phyloP scores from a whole-genome alignment of 2,113 vertebrate species.

The Seriola quinqueradiata region DNA sequence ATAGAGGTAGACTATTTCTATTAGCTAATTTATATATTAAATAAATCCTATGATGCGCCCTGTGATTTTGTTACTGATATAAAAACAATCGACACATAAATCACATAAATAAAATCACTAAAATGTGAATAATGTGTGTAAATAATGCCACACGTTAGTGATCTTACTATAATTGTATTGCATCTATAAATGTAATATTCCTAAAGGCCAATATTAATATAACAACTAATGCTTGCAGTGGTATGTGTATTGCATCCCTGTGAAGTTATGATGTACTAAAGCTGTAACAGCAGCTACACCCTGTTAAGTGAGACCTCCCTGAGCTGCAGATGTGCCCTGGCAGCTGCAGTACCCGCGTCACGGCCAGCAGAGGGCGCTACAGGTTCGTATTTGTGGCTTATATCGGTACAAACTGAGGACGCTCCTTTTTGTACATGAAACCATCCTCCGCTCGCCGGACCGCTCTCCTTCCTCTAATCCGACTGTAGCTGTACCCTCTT shows the following conservation, averaged over 20 bases:
- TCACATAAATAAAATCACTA: too few species aligned
- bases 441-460: slow-evolving; percentile 2
- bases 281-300: too few species aligned
- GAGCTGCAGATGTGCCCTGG: slow-evolving; percentile 27
- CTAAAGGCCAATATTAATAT: background rate
- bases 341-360: accelerated
- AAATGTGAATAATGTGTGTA: too few species aligned
- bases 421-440: slow-evolving; percentile 9
- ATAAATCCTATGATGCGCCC: background rate
- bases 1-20: background rate
- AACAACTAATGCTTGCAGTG: background rate
- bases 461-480: background rate
- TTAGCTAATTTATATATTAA: background rate
- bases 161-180: background rate
- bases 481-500: background rate
- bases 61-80: too few species aligned
- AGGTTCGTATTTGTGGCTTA: background rate
- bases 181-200: background rate
- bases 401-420: background rate
- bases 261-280: background rate
- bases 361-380: slow-evolving; percentile 44
- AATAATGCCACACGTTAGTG: too few species aligned
- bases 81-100: too few species aligned
- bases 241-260: background rate
- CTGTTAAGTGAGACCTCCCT: too few species aligned